phyloP scores from a whole-genome alignment of 64 coral and sea anemone species.

The Pocillopora verrucosa region DNA sequence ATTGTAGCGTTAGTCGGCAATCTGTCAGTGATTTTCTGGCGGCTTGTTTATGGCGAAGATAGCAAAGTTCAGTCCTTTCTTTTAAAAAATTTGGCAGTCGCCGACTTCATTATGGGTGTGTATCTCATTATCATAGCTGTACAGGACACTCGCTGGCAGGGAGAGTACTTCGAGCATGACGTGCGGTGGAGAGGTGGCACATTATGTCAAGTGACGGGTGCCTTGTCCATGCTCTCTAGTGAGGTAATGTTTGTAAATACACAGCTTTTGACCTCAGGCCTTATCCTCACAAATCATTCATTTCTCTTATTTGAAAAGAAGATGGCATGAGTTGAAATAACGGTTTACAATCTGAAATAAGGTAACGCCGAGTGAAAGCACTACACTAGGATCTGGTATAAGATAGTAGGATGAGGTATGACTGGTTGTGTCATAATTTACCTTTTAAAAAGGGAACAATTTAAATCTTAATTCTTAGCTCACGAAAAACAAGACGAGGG shows the following conservation, averaged over 20 bases:
- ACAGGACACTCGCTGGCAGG: not conserved
- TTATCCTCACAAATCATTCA: too few relatives aligned
- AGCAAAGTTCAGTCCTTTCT: not conserved
- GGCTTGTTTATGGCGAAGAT: not conserved
- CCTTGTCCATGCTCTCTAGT: not conserved
- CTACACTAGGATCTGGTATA: too few relatives aligned
- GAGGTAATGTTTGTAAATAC: not conserved
- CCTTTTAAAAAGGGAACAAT: too few relatives aligned
- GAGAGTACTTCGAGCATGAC: slow-evolving; percentile 13
- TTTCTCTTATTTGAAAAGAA: too few relatives aligned
- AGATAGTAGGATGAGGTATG: too few relatives aligned
- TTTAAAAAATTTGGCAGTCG: not conserved
- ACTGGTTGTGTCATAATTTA: too few relatives aligned
- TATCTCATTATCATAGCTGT: not conserved
- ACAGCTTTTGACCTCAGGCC: too few relatives aligned
- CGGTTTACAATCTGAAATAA: too few relatives aligned
- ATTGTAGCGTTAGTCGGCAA: not conserved
- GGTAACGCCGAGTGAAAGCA: too few relatives aligned
- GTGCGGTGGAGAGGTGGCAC: not conserved
- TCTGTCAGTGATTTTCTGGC: not conserved
- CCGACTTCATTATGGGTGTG: slow-evolving; percentile 7
- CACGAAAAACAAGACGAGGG: too few relatives aligned
- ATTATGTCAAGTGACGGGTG: not conserved
- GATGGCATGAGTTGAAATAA: too few relatives aligned
- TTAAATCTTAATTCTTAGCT: too few relatives aligned